phyloP scores from a whole-genome alignment of 2,797 vertebrate genomes.

The Acrossocheilus wenchowensis region DNA sequence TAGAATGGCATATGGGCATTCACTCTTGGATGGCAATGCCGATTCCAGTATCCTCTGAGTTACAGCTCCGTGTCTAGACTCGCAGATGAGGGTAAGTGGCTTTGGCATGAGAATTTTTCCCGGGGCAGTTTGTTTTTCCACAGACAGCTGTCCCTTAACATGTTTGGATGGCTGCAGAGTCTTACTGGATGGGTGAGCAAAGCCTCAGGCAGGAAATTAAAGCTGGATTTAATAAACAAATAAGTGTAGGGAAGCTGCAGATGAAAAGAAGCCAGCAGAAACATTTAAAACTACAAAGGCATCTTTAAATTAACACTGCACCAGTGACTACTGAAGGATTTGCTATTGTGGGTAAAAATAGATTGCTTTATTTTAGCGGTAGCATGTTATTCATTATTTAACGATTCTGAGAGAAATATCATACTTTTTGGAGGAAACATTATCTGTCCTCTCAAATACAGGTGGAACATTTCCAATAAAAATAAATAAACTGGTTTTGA shows the following conservation, averaged over 20 bases:
- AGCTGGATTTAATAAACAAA: conserved; percentile 34
- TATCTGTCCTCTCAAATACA: not conserved
- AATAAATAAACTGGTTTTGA: not conserved
- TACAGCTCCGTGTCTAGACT: conserved; percentile 31
- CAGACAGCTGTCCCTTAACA: conserved; percentile 45
- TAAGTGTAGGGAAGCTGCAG: conserved; percentile 2
- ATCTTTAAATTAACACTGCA: conserved; percentile 22
- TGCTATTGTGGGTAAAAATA: conserved; percentile 6
- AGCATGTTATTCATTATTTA: not conserved
- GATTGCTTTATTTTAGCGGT: not conserved
- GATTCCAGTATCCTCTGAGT: conserved; percentile 7
- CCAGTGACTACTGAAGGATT: conserved; percentile 1
- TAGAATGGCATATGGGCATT: conserved; percentile 18
- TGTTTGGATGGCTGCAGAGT: conserved; percentile 38
- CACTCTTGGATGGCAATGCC: conserved; percentile 15
- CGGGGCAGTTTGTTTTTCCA: conserved; percentile 43
- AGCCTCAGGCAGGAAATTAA: conserved; percentile 37
- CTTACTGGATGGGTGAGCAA: conserved; percentile 40
- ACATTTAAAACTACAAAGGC: conserved; percentile 23
- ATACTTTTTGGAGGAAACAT: not conserved
- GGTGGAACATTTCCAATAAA: not conserved
- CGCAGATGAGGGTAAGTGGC: conserved; percentile 39
- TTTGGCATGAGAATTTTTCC: conserved; percentile 45
- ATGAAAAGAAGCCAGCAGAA: conserved; percentile 26
- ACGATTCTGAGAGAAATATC: not conserved